Conservation (phyloP, 2,113 vertebrate species). For the Ammodramus savannarum region DNA sequence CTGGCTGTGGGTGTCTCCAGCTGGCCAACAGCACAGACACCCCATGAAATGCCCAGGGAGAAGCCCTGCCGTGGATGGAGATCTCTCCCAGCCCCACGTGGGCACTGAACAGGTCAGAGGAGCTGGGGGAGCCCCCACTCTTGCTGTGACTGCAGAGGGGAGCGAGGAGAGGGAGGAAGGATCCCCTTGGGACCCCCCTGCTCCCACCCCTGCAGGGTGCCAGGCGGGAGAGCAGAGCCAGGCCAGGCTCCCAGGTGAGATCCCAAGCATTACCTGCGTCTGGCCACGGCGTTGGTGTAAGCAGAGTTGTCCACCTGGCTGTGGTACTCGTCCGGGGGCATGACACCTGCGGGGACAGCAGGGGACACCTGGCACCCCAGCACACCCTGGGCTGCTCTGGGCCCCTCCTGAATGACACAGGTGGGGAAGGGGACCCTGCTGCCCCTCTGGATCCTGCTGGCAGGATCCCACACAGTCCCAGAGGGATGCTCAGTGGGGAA, state of each 20-base stretch:
- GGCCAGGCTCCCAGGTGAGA: accelerated
- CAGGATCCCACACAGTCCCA: accelerated
- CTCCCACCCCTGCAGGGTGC: not conserved
- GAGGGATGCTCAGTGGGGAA: accelerated
- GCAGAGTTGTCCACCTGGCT: constrained; percentile 83
- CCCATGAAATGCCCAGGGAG: not conserved
- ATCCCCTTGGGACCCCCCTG: accelerated
- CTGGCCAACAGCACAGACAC: not conserved
- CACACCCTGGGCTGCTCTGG: accelerated
- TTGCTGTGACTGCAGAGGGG: too few relatives aligned
- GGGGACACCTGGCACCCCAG: not conserved
- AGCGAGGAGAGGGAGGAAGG: accelerated
- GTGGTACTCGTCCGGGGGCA: constrained; percentile 93
- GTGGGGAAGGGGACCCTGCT: not conserved
- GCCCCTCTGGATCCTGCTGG: not conserved
- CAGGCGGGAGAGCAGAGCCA: not conserved
- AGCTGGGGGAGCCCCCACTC: accelerated
- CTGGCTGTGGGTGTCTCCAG: not conserved
- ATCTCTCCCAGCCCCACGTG: accelerated
- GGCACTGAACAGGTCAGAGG: accelerated
- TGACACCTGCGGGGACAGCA: constrained; percentile 80
- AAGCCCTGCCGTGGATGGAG: not conserved
- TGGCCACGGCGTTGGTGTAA: constrained; percentile 89
- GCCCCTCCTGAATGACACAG: accelerated
- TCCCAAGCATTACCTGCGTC: constrained; percentile 72